These are phyloP conservation scores for Pocillopora grandis DNA, from an alignment of 92 coral and sea anemone genomes.

Conservation along the genomic window DNA sequence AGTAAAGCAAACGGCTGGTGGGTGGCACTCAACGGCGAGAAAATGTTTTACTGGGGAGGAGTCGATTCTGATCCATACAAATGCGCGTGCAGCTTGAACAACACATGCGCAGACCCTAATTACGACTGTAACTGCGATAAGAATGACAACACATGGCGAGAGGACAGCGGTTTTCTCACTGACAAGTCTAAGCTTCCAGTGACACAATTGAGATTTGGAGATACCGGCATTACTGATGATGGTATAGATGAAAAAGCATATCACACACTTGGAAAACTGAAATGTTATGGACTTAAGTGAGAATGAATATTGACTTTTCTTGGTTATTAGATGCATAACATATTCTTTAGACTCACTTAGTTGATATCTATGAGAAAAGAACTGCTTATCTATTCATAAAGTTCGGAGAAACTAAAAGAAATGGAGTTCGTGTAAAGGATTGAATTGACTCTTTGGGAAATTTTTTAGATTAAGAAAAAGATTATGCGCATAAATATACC, in stretches of 20 bases:
- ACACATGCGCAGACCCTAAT: slow-evolving; percentile 13
- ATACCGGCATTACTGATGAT: neutral
- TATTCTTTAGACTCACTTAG: no score
- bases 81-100: slow-evolving; percentile 56
- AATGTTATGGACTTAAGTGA: slow-evolving; percentile 33
- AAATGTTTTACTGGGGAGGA: slow-evolving; percentile 63
- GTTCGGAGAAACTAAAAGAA: no score
- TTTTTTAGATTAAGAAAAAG: neutral
- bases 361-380: no score
- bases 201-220: slow-evolving; percentile 47
- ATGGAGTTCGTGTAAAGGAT: no score
- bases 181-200: slow-evolving; percentile 48
- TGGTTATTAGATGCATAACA: no score
- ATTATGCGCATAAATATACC: no score
- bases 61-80: slow-evolving; percentile 12
- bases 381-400: no score
- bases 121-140: slow-evolving; percentile 46
- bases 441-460: no score
- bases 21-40: slow-evolving; percentile 37
- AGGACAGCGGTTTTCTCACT: slow-evolving; percentile 54
- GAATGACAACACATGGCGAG: slow-evolving; percentile 28
- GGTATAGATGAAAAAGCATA: slow-evolving; percentile 8
- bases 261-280: slow-evolving; percentile 54
- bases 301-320: no score
- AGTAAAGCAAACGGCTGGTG: slow-evolving; percentile 16